Conservation (phyloP, 2,113 vertebrate species). For the Centropristis striata region DNA sequence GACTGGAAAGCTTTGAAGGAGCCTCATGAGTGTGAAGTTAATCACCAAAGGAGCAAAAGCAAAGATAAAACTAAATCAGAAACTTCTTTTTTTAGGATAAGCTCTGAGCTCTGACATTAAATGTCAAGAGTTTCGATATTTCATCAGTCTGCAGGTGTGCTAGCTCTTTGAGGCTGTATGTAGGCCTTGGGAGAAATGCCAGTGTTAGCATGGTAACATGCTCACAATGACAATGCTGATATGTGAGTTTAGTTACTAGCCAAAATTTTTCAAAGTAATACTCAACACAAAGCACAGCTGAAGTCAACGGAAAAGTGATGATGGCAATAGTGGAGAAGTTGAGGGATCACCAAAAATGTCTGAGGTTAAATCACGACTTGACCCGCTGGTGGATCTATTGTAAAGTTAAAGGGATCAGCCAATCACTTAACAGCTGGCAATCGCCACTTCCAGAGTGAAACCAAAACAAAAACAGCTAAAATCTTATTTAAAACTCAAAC, state of each 20-base stretch:
- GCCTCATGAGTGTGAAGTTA: slow-evolving; percentile 20
- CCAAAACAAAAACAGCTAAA: too few relatives aligned
- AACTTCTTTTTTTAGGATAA: neutral
- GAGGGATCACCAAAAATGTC: neutral
- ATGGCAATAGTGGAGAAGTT: neutral
- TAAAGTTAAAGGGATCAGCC: too few relatives aligned
- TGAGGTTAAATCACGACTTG: neutral
- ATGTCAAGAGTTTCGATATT: neutral
- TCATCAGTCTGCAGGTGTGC: neutral
- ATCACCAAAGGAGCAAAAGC: slow-evolving; percentile 17
- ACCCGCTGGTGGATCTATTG: neutral
- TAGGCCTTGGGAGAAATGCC: neutral
- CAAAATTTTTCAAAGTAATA: neutral
- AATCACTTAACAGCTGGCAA: too few relatives aligned
- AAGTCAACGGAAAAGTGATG: neutral
- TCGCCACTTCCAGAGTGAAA: too few relatives aligned
- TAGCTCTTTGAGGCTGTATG: neutral
- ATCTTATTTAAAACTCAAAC: too few relatives aligned
- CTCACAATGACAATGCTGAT: too few relatives aligned
- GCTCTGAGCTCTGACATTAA: slow-evolving; percentile 4
- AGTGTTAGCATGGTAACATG: neutral
- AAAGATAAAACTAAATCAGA: slow-evolving; percentile 37
- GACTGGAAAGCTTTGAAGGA: slow-evolving; percentile 6
- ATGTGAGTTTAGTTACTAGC: too few relatives aligned
- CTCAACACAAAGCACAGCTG: neutral